Base-by-base conservation (phyloP, 2,888 invertebrate genomes). In the Drosophila meridiana region DNA sequence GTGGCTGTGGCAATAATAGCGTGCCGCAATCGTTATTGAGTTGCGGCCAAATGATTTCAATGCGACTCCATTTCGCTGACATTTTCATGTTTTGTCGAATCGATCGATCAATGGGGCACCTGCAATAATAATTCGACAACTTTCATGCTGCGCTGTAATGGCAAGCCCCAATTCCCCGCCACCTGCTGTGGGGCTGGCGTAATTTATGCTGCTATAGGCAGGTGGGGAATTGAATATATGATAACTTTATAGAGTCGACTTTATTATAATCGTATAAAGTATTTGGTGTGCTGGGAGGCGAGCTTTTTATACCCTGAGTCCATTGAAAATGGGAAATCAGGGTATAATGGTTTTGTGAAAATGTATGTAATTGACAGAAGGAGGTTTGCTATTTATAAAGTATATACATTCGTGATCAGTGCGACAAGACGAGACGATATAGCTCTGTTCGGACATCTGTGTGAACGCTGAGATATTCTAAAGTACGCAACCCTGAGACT, bases 211-310 rank as follows among this genome's bases (percentile, higher is more conserved):
- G 55, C 72, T 73, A 74, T 69, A 72, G 81, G 73, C 63, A 55
- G 71, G 47, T 60, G 20, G 69, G 72, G 86, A 87, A 90, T 89
- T 90, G 85, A 87, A 89, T 87, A 89, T 87, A 82, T 82, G 88
- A 84, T 77, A 90, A 89, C 82, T 84, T 89, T 86, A 86, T 90
- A 72, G 89, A 87, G 79, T 87, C 76, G 69, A 87, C 88, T 90
- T 89, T 89, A 89, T 89, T 86, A 90, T 90, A 87, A 84, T 84
- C 84, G 76, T 90, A 84, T 89, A 90, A 87, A 89, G 78, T 83
- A 90, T 78, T 74, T 74, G 78, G 69, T 83, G 71, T 76, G 80
- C 80, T 72, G 73, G 59, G 76, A 86, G 87, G 52, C 43, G n/a
- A 48, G 48, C 11, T 45, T 45, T 20, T 20, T 20, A 20, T 20